Conservation (phyloP, 1,140 invertebrate species). For the Bombus waltoni region DNA sequence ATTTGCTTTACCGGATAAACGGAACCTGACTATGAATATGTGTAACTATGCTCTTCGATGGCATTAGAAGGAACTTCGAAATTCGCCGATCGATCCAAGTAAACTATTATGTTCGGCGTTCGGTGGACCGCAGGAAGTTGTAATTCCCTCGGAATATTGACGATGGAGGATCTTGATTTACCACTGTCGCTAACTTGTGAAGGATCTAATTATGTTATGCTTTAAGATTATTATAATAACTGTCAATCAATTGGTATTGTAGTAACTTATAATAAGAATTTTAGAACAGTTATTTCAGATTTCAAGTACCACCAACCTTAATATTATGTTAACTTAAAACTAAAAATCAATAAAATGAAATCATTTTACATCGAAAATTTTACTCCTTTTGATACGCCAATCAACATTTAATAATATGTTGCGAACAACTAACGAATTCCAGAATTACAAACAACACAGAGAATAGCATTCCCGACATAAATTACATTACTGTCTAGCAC, state of each 20-base stretch:
- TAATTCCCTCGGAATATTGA: not conserved
- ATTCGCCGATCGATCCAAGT: conserved; percentile 2
- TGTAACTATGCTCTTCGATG: not conserved
- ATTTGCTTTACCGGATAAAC: conserved; percentile 2
- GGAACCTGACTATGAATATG: not conserved
- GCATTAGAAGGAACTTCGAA: conserved; percentile 2
- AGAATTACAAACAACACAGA: no score
- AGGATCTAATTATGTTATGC: not conserved
- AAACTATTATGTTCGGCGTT: conserved; percentile 1
- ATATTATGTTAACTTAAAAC: no score
- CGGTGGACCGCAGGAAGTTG: not conserved
- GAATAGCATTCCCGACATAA: no score
- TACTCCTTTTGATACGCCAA: not conserved
- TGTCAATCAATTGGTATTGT: no score
- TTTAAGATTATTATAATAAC: no score
- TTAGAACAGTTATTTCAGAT: no score
- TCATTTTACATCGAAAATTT: no score
- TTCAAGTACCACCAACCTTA: no score
- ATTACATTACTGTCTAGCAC: not conserved
- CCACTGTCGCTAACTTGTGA: not conserved
- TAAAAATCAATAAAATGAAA: no score
- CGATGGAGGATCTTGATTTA: not conserved
- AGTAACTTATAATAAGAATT: no score
- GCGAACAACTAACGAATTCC: no score
- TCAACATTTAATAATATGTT: not conserved